A percentile compares a stretch with the other conserved stretches of the same genome.
phyloP scores from a whole-genome alignment of 1,140 invertebrate species.

The Drosophila eugracilis region DNA sequence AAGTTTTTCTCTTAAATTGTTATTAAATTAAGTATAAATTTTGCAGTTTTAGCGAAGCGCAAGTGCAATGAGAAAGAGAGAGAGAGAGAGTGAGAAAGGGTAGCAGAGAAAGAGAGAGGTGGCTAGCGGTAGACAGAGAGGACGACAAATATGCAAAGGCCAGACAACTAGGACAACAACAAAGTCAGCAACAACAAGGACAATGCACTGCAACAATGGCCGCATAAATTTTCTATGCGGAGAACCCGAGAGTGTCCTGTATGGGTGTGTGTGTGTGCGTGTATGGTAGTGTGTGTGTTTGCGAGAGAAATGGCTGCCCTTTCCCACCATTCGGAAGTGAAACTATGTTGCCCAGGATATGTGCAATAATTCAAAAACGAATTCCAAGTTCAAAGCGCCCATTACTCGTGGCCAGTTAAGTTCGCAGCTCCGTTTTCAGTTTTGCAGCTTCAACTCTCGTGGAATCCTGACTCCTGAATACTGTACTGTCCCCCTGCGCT shows the following conservation, averaged over 20 bases:
- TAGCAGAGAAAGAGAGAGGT: constrained; percentile 12
- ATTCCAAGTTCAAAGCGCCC: constrained; percentile 84
- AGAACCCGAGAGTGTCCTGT: constrained; percentile 30
- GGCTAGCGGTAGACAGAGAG: constrained; percentile 58
- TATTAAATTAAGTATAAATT: constrained; percentile 47
- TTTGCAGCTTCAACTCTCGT: constrained; percentile 21
- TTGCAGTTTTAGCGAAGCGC: constrained; percentile 35
- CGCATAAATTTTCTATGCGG: constrained; percentile 80
- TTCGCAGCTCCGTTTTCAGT: constrained; percentile 27
- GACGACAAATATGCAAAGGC: constrained; percentile 76
- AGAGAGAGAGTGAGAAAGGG: constrained; percentile 4
- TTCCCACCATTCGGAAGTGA: constrained; percentile 75
- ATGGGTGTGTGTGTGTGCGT: constrained; percentile 13
- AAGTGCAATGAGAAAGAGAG: constrained; percentile 49
- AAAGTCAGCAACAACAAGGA: constrained; percentile 60
- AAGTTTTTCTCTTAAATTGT: no score
- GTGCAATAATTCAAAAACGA: constrained; percentile 83
- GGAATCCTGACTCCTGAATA: no score
- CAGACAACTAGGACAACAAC: constrained; percentile 77
- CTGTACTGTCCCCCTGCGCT: no score
- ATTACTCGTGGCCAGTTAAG: constrained; percentile 71
- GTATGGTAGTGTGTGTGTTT: constrained; percentile 22
- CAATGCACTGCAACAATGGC: constrained; percentile 78
- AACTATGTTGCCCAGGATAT: constrained; percentile 82
- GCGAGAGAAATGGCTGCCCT: constrained; percentile 62